Evolutionary conservation across 2,888 invertebrate genomes (phyloP).

Genomic region (Spodoptera picta): DNA sequence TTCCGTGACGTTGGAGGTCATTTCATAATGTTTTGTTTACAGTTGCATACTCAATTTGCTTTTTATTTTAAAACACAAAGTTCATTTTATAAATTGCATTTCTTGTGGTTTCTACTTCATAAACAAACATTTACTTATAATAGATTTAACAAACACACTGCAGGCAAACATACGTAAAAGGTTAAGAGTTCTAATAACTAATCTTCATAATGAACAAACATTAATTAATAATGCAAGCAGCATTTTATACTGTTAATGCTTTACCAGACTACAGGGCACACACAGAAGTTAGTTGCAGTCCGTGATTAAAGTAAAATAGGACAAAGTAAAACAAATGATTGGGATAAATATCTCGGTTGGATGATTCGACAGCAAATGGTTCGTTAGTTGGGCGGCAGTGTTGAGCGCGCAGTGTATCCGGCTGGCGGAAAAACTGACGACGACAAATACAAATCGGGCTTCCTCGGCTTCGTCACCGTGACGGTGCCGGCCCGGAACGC

Average conservation of each 20-base stretch:
- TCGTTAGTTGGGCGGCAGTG: conserved; percentile 80
- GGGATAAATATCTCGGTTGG: conserved; percentile 78
- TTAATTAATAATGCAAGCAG: too few relatives aligned
- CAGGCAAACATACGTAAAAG: too few relatives aligned
- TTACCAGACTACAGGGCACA: not conserved
- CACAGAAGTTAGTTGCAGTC: conserved; percentile 19
- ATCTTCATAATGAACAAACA: too few relatives aligned
- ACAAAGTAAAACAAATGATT: conserved; percentile 71
- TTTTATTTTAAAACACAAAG: too few relatives aligned
- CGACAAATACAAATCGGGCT: conserved; percentile 83
- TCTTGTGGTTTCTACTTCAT: too few relatives aligned
- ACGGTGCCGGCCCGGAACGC: conserved; percentile 12
- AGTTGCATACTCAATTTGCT: conserved; percentile 9
- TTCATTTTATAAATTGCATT: too few relatives aligned
- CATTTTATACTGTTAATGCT: too few relatives aligned
- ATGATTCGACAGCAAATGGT: conserved; percentile 75
- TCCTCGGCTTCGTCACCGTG: conserved; percentile 55
- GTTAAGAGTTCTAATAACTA: too few relatives aligned
- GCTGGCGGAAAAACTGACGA: conserved; percentile 78
- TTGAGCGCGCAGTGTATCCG: conserved; percentile 74
- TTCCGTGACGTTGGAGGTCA: conserved; percentile 39
- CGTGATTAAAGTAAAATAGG: conserved; percentile 59
- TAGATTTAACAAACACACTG: too few relatives aligned
- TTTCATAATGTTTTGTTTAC: conserved; percentile 32
- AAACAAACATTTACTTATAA: too few relatives aligned